Evolutionary conservation across 2,888 invertebrate genomes (phyloP).

Genomic region (Idaea biselata): DNA sequence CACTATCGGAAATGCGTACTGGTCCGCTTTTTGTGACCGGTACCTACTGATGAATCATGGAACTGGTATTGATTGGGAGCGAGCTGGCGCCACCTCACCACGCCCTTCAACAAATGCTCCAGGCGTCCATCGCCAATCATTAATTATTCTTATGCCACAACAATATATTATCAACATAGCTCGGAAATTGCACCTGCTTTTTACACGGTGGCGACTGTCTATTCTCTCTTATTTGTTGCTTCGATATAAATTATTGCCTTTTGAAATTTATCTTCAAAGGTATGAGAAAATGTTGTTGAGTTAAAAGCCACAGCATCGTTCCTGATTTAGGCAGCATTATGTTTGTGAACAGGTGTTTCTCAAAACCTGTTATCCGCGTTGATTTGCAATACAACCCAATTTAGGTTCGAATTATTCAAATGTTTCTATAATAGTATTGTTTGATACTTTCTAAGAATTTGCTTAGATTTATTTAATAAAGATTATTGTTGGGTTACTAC

Average conservation of each 20-base stretch:
- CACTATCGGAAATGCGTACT: constrained; percentile 61
- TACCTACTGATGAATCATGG: constrained; percentile 58
- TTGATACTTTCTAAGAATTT: constrained; percentile 12
- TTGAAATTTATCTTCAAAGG: not conserved
- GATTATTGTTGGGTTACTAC: not conserved
- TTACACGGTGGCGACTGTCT: constrained; percentile 25
- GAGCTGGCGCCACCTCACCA: constrained; percentile 64
- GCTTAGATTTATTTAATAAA: not conserved
- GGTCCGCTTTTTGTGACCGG: constrained; percentile 55
- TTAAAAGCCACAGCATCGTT: constrained; percentile 19
- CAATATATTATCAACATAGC: constrained; percentile 53
- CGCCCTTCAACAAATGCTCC: constrained; percentile 58
- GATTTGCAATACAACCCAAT: not conserved
- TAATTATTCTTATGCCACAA: constrained; percentile 61
- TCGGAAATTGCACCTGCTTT: constrained; percentile 51
- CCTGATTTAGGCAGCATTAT: constrained; percentile 24
- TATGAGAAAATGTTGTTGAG: constrained; percentile 13
- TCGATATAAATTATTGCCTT: constrained; percentile 3
- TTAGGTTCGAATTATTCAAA: not conserved
- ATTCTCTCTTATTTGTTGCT: not conserved
- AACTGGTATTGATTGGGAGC: constrained; percentile 38
- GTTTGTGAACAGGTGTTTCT: constrained; percentile 29
- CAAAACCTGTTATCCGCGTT: constrained; percentile 21
- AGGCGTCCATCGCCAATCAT: constrained; percentile 57
- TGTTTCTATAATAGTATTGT: constrained; percentile 19